Conservation (phyloP, 2,888 invertebrate genomes). For the Phorcus lineatus region DNA sequence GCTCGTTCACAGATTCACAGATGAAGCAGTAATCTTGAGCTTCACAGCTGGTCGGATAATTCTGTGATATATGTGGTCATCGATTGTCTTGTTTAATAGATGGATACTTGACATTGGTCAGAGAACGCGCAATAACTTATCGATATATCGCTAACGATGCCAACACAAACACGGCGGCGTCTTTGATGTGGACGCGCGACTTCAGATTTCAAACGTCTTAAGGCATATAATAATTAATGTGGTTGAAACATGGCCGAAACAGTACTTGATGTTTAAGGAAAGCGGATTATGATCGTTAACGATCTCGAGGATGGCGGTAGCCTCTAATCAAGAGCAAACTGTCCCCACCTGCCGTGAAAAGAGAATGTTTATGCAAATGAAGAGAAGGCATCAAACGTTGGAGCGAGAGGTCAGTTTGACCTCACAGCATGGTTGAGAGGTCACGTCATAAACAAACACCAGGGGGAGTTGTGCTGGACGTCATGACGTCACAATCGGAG, state of each 20-base stretch:
- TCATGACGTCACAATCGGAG: too few species aligned
- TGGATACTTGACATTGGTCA: too few species aligned
- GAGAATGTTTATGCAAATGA: not conserved
- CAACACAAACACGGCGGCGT: not conserved
- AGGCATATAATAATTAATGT: not conserved
- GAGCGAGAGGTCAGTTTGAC: not conserved
- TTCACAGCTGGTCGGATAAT: too few species aligned
- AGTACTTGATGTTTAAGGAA: not conserved
- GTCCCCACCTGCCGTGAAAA: conserved; percentile 1
- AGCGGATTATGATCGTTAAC: conserved; percentile 17
- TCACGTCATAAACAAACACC: not conserved
- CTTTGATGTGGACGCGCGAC: not conserved
- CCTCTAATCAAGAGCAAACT: conserved; percentile 5
- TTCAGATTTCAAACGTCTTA: not conserved
- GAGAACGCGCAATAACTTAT: too few species aligned
- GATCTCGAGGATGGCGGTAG: not conserved
- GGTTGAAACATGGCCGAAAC: not conserved
- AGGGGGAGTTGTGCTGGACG: too few species aligned
- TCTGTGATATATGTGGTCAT: too few species aligned
- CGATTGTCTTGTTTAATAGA: too few species aligned
- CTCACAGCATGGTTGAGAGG: not conserved
- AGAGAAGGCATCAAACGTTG: not conserved
- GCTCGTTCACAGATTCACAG: too few species aligned
- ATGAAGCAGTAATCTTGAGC: too few species aligned
- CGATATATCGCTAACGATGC: not conserved